A percentile compares a stretch with the other conserved stretches of the same genome.
phyloP scores from a whole-genome alignment of 2,888 invertebrate genomes.

The Baronia brevicornis region DNA sequence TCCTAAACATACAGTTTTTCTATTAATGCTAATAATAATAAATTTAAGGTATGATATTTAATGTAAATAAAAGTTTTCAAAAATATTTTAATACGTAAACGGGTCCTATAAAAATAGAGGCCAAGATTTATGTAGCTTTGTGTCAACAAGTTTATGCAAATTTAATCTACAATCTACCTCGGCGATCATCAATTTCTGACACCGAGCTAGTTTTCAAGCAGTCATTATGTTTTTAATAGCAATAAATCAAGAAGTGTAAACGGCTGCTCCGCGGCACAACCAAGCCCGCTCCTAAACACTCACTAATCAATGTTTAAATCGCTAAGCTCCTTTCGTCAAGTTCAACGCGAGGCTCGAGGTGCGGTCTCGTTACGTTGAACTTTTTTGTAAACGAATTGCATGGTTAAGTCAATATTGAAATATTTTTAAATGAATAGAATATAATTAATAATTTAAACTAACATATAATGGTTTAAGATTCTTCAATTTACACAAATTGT shows the following conservation, averaged over 20 bases:
- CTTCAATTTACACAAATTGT: no score
- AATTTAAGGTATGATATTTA: no score
- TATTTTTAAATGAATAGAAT: no score
- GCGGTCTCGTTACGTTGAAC: conserved; percentile 22
- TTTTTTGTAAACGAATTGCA: conserved; percentile 5
- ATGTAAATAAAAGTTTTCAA: no score
- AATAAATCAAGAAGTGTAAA: conserved; percentile 54
- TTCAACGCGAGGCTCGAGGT: conserved; percentile 20
- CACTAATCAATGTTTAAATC: conserved; percentile 38
- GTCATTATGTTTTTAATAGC: conserved; percentile 56
- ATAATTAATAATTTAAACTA: no score
- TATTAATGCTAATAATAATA: no score
- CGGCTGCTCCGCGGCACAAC: conserved; percentile 36
- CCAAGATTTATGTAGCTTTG: conserved; percentile 49
- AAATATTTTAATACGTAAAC: no score
- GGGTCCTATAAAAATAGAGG: conserved; percentile 46
- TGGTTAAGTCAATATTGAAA: no score
- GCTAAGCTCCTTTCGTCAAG: conserved; percentile 31
- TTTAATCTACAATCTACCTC: conserved; percentile 59
- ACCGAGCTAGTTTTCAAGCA: conserved; percentile 31
- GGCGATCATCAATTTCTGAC: conserved; percentile 41
- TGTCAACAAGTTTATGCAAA: conserved; percentile 61
- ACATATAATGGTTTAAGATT: no score
- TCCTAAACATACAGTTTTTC: no score
- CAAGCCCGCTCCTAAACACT: conserved; percentile 29